Evolutionary conservation across 2,888 invertebrate species (phyloP), one percentile per base, ranked within the genome.

Genomic region (Brachypalpus laphriformis): DNA sequence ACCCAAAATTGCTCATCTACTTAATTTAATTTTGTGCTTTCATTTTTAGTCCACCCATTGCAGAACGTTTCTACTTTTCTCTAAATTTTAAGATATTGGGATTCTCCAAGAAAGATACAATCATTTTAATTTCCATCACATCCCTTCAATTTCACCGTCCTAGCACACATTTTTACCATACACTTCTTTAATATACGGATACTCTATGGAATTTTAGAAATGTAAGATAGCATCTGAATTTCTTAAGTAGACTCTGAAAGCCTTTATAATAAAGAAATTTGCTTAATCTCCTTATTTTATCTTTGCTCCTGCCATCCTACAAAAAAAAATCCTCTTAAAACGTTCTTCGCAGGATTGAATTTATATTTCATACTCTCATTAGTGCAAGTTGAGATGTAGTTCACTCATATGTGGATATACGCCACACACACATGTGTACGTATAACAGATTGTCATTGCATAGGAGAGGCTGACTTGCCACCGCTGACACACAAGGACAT

Each of bases 291-390:
- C 28, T 9, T 11, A 1, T 31, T 42, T 61, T 31, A 25, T 61
- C n/a, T 28, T 7, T 16, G 11, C 16, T 14, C 0, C 42, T 42
- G 11, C 5, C 28, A 11, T 42, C 14, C 1, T 9, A 4, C n/a
- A 20, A 9, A 18, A 20, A 9, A 18, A 34, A 20, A 45, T 56
- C 47, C 57, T 22, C 45, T 70, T 45, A 31, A n/a, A n/a, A 5
- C 18, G 22, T 31, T 57, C 20, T 57, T 47, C 34, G 22, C 34
- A 14, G 31, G 11, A 71, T 71, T 57, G 25, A 59, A 71, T 47
- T 59, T 49, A 59, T 47, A 59, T 59, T 71, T 59, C 37, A 71
- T 71, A 47, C 47, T 57, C 57, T 63, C 63, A 57, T 70, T 70
- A 57, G 68, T 45, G 31, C 14, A 47, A 45, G 37, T 3, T 18